Conservation (phyloP, 2,113 vertebrate genomes). For the Hippoglossus stenolepis region DNA sequence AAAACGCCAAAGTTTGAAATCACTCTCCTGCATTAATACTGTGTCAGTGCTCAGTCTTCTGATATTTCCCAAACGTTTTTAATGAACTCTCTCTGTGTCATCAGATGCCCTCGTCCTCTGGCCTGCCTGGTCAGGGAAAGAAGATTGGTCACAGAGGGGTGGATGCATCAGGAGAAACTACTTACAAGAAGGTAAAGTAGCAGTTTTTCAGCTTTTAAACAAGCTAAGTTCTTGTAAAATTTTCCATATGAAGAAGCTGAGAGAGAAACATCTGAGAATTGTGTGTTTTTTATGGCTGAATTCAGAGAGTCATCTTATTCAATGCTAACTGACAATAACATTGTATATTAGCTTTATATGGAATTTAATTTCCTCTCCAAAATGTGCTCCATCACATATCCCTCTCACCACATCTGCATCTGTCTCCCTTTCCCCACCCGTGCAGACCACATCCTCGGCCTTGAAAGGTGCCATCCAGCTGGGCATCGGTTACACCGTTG, state of each 20-base stretch:
- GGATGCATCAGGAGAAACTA: constrained; percentile 94
- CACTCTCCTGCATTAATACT: neutral
- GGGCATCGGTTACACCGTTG: constrained; percentile 98
- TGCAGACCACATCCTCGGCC: constrained; percentile 95
- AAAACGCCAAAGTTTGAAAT: constrained; percentile 21
- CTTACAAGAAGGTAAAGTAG: constrained; percentile 91
- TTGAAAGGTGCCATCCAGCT: constrained; percentile 98
- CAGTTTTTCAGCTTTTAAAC: neutral
- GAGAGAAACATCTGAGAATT: too few relatives aligned
- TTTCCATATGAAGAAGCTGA: neutral
- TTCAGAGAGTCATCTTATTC: neutral
- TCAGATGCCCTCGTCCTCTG: constrained; percentile 82
- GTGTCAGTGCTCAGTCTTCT: neutral
- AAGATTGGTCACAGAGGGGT: constrained; percentile 93
- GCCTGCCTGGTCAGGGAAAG: constrained; percentile 84
- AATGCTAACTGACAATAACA: neutral
- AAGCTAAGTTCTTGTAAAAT: too few relatives aligned
- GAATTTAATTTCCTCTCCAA: too few relatives aligned
- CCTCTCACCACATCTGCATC: neutral
- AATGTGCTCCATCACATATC: neutral
- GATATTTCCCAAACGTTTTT: constrained; percentile 5
- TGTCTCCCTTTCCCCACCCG: neutral
- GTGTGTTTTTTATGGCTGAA: too few relatives aligned
- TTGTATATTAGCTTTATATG: too few relatives aligned
- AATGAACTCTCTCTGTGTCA: constrained; percentile 21